These are phyloP conservation scores for Zoanthus sociatus DNA, from an alignment of 92 coral and sea anemone genomes.

Conservation along the genomic window DNA sequence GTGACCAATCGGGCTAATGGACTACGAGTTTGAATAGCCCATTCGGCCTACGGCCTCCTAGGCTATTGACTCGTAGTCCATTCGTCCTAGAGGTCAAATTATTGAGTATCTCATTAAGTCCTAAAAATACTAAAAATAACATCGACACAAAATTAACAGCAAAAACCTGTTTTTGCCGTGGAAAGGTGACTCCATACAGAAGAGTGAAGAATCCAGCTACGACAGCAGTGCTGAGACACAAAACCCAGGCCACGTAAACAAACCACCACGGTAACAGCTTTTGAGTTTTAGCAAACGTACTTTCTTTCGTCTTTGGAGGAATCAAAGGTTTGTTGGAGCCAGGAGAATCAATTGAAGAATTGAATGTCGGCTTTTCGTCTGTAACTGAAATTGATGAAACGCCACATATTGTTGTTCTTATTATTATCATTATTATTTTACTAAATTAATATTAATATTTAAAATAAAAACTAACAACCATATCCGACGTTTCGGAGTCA, in stretches of 20 bases:
- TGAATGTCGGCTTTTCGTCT: neutral
- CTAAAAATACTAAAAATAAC: neutral
- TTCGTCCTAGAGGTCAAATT: too few species aligned
- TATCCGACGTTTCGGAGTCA: too few species aligned
- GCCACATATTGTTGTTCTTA: neutral
- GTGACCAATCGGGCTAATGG: too few species aligned
- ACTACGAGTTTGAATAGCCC: too few species aligned
- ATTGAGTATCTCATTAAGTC: too few species aligned
- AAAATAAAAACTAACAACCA: too few species aligned
- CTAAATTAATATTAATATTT: neutral
- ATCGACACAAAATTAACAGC: neutral
- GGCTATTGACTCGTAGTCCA: too few species aligned
- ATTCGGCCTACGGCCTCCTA: too few species aligned
- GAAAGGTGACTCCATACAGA: conserved; percentile 74
- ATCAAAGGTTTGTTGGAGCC: conserved; percentile 17
- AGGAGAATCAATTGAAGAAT: neutral
- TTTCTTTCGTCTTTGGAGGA: conserved; percentile 38
- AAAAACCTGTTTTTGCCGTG: conserved; percentile 57
- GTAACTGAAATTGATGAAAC: neutral
- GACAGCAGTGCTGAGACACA: conserved; percentile 68
- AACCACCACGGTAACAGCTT: conserved; percentile 97
- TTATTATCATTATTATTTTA: too few species aligned
- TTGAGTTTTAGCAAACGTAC: conserved; percentile 42
- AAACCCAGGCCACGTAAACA: conserved; percentile 84
- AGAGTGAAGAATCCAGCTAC: conserved; percentile 85